Percentiles rank a stretch among this genome's conserved stretches.
phyloP scores from a whole-genome alignment of 1,140 invertebrate species.

The Trinorchestia longiramus region DNA sequence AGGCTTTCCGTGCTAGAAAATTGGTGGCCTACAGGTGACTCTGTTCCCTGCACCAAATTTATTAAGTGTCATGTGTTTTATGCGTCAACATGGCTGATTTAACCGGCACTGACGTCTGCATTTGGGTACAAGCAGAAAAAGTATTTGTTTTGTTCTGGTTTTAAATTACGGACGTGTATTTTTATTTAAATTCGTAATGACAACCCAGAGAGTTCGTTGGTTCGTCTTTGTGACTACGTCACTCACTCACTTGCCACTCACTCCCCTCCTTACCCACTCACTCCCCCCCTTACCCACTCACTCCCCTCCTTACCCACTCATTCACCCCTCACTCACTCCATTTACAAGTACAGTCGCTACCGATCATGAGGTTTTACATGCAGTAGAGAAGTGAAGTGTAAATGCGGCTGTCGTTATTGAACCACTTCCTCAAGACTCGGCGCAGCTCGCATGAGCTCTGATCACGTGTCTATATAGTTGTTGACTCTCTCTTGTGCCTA shows the following conservation, averaged over 20 bases:
- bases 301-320: too few species aligned
- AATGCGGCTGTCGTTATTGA: too few species aligned
- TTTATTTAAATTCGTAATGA: background rate
- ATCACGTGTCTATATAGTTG: background rate
- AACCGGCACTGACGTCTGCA: background rate
- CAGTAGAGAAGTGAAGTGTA: too few species aligned
- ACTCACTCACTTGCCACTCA: too few species aligned
- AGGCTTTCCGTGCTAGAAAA: background rate
- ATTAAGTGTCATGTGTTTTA: background rate
- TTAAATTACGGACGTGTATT: background rate
- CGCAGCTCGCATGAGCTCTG: background rate
- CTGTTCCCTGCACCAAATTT: background rate
- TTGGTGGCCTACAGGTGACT: background rate
- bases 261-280: too few species aligned
- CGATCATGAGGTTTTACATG: background rate
- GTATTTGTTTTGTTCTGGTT: background rate
- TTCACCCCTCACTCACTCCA: background rate
- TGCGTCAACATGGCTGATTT: background rate
- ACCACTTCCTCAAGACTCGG: too few species aligned
- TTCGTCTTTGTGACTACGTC: too few species aligned
- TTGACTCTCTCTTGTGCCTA: background rate
- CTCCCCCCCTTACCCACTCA: too few species aligned
- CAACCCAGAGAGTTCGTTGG: too few species aligned
- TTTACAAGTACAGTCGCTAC: background rate
- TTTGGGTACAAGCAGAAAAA: background rate